Percentiles rank a stretch among this genome's conserved stretches.
Evolutionary conservation across 2,797 vertebrate genomes (phyloP).

Genomic region (Coilia nasus): DNA sequence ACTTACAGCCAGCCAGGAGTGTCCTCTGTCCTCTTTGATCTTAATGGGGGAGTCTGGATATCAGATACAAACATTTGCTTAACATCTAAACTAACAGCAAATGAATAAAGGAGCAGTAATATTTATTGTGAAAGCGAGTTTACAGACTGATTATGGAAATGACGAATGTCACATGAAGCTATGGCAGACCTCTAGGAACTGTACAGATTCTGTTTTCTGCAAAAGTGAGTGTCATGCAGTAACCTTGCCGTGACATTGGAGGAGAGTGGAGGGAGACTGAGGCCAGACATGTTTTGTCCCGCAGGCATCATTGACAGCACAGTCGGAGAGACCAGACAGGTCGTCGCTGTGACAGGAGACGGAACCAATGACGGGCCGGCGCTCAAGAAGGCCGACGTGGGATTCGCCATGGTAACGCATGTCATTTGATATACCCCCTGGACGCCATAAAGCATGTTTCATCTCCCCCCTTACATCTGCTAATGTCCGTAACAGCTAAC

Average conservation of each 20-base stretch:
- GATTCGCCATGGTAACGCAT: conserved; percentile 93
- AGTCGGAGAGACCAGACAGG: conserved; percentile 87
- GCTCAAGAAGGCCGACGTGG: conserved; percentile 96
- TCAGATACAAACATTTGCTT: neutral
- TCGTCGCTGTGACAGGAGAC: conserved; percentile 96
- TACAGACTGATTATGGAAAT: neutral
- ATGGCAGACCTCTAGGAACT: neutral
- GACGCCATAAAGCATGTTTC: conserved; percentile 10
- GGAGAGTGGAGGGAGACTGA: neutral
- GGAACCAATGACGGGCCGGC: conserved; percentile 97
- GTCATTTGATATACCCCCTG: neutral
- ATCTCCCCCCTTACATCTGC: neutral
- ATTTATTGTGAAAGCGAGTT: neutral
- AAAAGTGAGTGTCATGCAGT: neutral
- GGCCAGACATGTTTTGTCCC: neutral
- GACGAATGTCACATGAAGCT: neutral
- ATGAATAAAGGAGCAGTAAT: neutral
- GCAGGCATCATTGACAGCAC: conserved; percentile 98
- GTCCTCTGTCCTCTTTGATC: neutral
- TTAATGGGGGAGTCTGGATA: neutral
- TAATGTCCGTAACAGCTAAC: neutral
- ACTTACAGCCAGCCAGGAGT: neutral
- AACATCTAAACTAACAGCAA: neutral
- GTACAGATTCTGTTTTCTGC: neutral
- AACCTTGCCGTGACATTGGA: neutral